Percentiles rank a stretch among this genome's conserved stretches.
Conservation (phyloP, 2,797 vertebrate genomes). For the Sebastes matsubarae region DNA sequence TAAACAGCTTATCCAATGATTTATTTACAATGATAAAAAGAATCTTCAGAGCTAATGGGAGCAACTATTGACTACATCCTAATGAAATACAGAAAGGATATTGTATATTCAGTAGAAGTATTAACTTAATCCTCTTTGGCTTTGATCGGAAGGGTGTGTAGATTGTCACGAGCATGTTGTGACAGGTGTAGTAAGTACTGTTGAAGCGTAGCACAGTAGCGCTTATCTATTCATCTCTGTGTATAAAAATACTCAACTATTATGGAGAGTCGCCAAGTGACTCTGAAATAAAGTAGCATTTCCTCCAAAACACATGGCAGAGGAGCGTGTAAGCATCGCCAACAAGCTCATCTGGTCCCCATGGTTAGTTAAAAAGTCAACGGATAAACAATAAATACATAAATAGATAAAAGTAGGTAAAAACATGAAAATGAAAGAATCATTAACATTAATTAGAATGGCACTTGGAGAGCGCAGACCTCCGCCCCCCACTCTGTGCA, state of each 20-base stretch:
- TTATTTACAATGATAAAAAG: neutral
- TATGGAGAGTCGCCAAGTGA: neutral
- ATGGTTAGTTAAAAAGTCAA: neutral
- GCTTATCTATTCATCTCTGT: slow-evolving; percentile 25
- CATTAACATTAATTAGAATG: neutral
- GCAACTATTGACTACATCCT: neutral
- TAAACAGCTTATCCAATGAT: neutral
- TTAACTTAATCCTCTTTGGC: slow-evolving; percentile 17
- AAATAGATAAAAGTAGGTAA: neutral
- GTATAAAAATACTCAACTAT: slow-evolving; percentile 8
- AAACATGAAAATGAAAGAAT: neutral
- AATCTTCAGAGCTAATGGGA: neutral
- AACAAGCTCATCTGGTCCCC: neutral
- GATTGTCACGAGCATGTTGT: slow-evolving; percentile 33
- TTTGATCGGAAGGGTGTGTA: slow-evolving; percentile 38
- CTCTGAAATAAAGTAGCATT: neutral
- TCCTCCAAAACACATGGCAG: neutral
- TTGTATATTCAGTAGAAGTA: slow-evolving; percentile 8
- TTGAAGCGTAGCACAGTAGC: neutral
- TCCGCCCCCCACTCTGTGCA: too few relatives aligned
- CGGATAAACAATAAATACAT: neutral
- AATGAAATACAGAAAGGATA: slow-evolving; percentile 5
- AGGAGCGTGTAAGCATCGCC: neutral
- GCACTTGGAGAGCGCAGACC: too few relatives aligned
- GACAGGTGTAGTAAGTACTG: slow-evolving; percentile 14